Base-by-base conservation (phyloP, 2,113 vertebrate genomes). In the Rhinoderma darwinii region DNA sequence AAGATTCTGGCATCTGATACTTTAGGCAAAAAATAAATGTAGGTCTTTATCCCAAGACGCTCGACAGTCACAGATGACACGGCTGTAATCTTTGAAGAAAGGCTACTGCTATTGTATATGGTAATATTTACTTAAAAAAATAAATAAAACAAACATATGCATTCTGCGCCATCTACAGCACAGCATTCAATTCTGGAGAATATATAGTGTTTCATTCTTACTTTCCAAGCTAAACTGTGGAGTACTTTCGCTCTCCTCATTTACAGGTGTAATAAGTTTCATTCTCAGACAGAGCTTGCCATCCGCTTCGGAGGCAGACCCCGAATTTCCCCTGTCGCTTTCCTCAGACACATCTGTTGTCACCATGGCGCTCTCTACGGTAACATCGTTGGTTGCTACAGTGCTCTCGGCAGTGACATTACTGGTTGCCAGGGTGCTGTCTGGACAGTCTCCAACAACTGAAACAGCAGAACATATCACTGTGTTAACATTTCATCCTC, bases 141-240 rank as follows among this genome's bases (percentile, higher is more conserved):
- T n/a, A n/a, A n/a, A n/a, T n/a, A n/a, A n/a, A n/a, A n/a, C n/a
- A n/a, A n/a, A n/a, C n/a, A n/a, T n/a, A n/a, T 54, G 18, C 37
- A 73, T 41, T 18, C 22, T 22, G 14, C 12, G n/a, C 1, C 0
- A 74, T 14, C 12, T 25, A 5, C 41, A 74, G 22, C 22, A 43
- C 39, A 74, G 9, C 70, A 43, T 25, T 25, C 37, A 73, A 22
- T 74, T 25, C 32, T 25, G 3, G 8, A 54, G 15, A 30, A 4
- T 44, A 20, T 14, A 27, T 39, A 44, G 37, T 39, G 15, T 43
- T 61, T 22, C 27, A 84, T 44, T 88, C 97, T 96, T 95, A 99
- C 98, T 97, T 95, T 98, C 96, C 91, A 99, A 91, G 89, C 95
- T 98, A 95, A 99, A 99, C 8, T 92, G 93, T 86, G 96, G 93